These are phyloP conservation scores for Scaptomyza graminum DNA, from an alignment of 1,140 invertebrate species.

Conservation along the genomic window DNA sequence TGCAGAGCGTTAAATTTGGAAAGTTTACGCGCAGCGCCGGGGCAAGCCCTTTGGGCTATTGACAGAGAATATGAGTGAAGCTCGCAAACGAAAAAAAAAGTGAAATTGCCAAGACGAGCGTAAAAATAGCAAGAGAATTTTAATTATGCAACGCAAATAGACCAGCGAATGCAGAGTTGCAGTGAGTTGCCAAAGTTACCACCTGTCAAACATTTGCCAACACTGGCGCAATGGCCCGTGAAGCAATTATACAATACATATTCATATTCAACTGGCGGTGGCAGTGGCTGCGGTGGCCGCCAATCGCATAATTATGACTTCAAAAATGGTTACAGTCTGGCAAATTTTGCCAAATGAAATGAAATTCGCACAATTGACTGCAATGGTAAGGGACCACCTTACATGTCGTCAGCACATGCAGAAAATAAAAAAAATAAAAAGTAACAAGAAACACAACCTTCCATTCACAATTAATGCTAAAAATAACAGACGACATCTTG, in stretches of 20 bases:
- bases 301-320: conserved; percentile 74
- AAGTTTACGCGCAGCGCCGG: conserved; percentile 54
- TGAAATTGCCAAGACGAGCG: conserved; percentile 49
- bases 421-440: conserved; percentile 15
- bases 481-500: conserved; percentile 52
- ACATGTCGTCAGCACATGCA: conserved; percentile 72
- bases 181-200: neutral
- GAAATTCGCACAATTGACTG: conserved; percentile 75
- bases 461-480: conserved; percentile 78
- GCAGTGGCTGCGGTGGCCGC: conserved; percentile 18
- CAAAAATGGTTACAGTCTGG: conserved; percentile 72
- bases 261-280: neutral
- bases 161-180: neutral
- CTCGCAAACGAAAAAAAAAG: conserved; percentile 17
- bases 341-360: conserved; percentile 75
- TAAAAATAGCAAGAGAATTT: conserved; percentile 45
- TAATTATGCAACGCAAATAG: conserved; percentile 58
- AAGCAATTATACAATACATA: too few species aligned
- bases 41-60: conserved; percentile 61
- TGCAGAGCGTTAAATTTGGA: conserved; percentile 79
- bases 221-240: neutral
- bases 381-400: conserved; percentile 16
- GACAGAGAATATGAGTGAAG: conserved; percentile 49
- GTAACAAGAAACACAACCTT: conserved; percentile 38
- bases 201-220: conserved; percentile 12